Evolutionary conservation across 2,113 vertebrate species (phyloP).

Genomic region (Dasyornis broadbenti): DNA sequence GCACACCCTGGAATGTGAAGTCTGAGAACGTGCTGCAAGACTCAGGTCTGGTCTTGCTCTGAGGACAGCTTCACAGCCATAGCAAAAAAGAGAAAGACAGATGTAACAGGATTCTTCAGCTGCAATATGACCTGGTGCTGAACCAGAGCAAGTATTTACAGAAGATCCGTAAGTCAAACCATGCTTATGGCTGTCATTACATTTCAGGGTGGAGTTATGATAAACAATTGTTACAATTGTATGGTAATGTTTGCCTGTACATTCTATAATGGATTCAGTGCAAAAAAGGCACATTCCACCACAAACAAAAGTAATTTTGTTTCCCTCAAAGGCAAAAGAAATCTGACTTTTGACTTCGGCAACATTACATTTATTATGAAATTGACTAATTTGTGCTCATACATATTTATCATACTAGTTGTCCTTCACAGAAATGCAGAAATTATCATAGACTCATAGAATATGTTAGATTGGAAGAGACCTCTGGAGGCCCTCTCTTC

Average conservation of each 20-base stretch:
- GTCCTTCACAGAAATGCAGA: background rate
- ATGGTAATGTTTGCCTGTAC: background rate
- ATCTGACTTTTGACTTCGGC: background rate
- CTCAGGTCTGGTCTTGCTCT: conserved; percentile 17
- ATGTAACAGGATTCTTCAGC: background rate
- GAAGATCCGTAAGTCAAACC: background rate
- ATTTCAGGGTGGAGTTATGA: background rate
- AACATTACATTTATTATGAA: background rate
- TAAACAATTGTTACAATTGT: background rate
- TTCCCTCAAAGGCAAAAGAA: background rate
- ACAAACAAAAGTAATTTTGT: background rate
- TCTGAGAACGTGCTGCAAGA: background rate
- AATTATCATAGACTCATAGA: background rate
- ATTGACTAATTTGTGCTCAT: background rate
- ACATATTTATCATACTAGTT: background rate
- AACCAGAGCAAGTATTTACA: conserved; percentile 40
- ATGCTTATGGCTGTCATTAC: background rate
- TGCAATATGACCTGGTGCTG: conserved; percentile 5
- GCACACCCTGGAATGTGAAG: background rate
- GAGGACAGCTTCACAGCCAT: background rate
- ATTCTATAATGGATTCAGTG: background rate
- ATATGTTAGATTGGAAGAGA: background rate
- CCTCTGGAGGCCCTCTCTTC: background rate
- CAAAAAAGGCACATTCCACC: background rate
- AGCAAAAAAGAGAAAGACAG: background rate